Percentiles rank a stretch among this genome's conserved stretches.
These are phyloP conservation scores for Lepidocyrtoides sp. DNA, from an alignment of 2,888 invertebrate genomes.

Conservation along the genomic window DNA sequence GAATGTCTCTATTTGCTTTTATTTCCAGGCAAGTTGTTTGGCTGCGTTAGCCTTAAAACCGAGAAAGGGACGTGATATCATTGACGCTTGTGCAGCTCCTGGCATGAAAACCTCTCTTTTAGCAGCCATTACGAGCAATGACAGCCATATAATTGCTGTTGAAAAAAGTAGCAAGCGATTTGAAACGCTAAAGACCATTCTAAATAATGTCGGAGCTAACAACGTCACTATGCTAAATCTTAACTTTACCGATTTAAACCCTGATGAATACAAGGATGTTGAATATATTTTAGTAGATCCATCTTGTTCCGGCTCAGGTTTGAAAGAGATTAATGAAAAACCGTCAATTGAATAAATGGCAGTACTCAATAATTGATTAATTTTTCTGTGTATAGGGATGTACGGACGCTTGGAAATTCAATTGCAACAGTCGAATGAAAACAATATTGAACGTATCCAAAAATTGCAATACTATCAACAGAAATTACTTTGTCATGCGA, in stretches of 20 bases:
- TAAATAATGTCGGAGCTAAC: constrained; percentile 89
- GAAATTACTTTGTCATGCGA: constrained; percentile 94
- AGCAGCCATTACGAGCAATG: constrained; percentile 93
- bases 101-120: constrained; percentile 98
- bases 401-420: constrained; percentile 88
- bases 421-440: constrained; percentile 86
- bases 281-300: constrained; percentile 98
- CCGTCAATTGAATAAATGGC: not conserved
- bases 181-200: constrained; percentile 89
- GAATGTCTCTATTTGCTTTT: too few species aligned
- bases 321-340: not conserved
- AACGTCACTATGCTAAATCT: constrained; percentile 90
- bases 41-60: constrained; percentile 94
- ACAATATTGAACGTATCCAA: constrained; percentile 84
- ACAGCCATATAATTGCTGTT: constrained; percentile 91
- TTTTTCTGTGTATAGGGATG: constrained; percentile 90
- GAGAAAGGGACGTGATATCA: constrained; percentile 90
- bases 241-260: constrained; percentile 91
- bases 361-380: not conserved
- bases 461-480: constrained; percentile 90
- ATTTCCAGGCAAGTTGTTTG: constrained; percentile 95
- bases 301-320: constrained; percentile 98
- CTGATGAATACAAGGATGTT: constrained; percentile 90
- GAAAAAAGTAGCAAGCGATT: constrained; percentile 92
- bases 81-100: constrained; percentile 99